Conservation (phyloP, 2,113 vertebrate genomes). For the Ammospiza caudacuta region DNA sequence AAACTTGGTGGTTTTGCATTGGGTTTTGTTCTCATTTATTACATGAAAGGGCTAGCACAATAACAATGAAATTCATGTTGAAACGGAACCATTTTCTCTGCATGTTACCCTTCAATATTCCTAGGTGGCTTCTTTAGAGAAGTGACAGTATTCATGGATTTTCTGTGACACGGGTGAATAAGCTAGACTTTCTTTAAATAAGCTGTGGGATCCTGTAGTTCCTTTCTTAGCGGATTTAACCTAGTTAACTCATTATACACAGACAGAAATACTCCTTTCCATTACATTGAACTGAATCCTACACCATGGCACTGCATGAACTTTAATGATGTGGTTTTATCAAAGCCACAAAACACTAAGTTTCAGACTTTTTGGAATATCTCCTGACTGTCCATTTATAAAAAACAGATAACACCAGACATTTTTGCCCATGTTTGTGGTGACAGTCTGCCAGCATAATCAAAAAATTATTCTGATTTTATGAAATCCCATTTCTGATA, state of each 20-base stretch:
- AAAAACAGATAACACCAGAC: not conserved
- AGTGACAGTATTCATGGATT: constrained; percentile 12
- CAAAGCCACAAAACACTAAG: not conserved
- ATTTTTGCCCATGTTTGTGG: not conserved
- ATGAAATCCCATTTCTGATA: not conserved
- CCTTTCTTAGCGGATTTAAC: constrained; percentile 37
- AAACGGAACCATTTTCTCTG: constrained; percentile 38
- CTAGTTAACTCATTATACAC: not conserved
- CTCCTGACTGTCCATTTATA: not conserved
- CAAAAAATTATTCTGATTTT: not conserved
- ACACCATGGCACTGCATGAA: not conserved
- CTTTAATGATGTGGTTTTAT: constrained; percentile 1
- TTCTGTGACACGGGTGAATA: not conserved
- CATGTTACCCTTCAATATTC: constrained; percentile 5
- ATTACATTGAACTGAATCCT: not conserved
- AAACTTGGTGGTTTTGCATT: not conserved
- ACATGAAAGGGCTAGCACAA: not conserved
- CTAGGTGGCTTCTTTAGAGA: constrained; percentile 28
- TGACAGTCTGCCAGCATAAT: not conserved
- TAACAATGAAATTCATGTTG: constrained; percentile 2
- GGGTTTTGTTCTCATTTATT: not conserved
- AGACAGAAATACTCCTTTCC: not conserved
- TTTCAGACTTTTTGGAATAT: not conserved
- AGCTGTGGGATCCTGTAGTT: not conserved
- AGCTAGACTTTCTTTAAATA: constrained; percentile 21